Evolutionary conservation across 2,113 vertebrate species (phyloP).

Genomic region (Gnathonemus longibarbis): DNA sequence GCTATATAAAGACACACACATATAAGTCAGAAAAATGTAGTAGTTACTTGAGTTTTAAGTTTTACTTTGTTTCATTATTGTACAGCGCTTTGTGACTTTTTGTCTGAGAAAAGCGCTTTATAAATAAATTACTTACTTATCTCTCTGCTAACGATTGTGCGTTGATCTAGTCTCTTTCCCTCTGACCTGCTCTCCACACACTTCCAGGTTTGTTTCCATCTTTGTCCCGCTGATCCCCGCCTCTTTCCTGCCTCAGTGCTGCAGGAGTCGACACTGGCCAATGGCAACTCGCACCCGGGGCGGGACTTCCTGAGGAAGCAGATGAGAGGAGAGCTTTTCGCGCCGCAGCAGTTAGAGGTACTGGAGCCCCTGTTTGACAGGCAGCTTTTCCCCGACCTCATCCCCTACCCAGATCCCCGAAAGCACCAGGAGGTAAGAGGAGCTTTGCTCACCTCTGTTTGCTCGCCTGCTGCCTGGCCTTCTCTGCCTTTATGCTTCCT

Average conservation of each 20-base stretch:
- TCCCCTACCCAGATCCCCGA: conserved; percentile 80
- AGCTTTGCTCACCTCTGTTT: not conserved
- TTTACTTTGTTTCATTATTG: no score
- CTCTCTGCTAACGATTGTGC: not conserved
- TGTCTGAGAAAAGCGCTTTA: no score
- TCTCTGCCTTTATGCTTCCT: conserved; percentile 49
- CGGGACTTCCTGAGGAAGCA: conserved; percentile 98
- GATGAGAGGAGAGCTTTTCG: conserved; percentile 97
- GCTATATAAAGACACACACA: not conserved
- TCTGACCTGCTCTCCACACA: not conserved
- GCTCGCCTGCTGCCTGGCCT: conserved; percentile 29
- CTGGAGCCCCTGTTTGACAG: conserved; percentile 95
- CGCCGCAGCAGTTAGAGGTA: conserved; percentile 95
- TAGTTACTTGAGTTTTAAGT: not conserved
- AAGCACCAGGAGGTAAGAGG: conserved; percentile 81
- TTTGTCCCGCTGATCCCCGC: conserved; percentile 20
- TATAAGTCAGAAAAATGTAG: not conserved
- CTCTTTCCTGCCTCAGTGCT: conserved; percentile 63
- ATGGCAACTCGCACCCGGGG: conserved; percentile 85
- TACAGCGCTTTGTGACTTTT: no score
- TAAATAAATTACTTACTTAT: not conserved
- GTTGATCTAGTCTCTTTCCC: not conserved
- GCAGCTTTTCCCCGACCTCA: conserved; percentile 86
- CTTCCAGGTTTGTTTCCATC: not conserved
- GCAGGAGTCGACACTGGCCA: conserved; percentile 91